These are phyloP conservation scores for Dermochelys coriacea DNA, from an alignment of 2,797 vertebrate species.

Conservation along the genomic window DNA sequence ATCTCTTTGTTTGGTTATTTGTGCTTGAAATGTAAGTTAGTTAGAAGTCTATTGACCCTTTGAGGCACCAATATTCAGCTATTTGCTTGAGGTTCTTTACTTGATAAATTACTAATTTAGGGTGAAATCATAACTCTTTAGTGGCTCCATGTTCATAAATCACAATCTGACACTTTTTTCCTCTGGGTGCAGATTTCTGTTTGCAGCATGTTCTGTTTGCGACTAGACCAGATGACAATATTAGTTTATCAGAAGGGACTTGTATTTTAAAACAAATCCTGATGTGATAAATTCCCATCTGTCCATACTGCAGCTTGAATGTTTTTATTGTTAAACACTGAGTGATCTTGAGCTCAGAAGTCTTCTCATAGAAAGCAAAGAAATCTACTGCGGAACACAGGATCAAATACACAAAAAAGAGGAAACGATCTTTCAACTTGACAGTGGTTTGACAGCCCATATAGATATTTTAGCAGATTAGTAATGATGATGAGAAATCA, in stretches of 20 bases:
- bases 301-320: constrained; percentile 44
- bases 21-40: constrained; percentile 69
- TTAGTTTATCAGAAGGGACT: constrained; percentile 72
- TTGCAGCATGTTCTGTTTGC: constrained; percentile 55
- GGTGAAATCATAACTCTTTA: constrained; percentile 76
- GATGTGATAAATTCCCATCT: constrained; percentile 62
- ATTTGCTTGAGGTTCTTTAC: constrained; percentile 75
- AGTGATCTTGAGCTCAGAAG: constrained; percentile 42
- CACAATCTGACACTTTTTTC: constrained; percentile 71
- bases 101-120: constrained; percentile 79
- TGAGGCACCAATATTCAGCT: constrained; percentile 71
- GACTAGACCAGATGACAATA: constrained; percentile 75
- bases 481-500: constrained; percentile 37
- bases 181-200: constrained; percentile 68
- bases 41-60: constrained; percentile 69
- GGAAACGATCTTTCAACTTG: constrained; percentile 15
- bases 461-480: constrained; percentile 37
- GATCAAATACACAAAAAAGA: constrained; percentile 27
- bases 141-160: constrained; percentile 75
- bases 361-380: constrained; percentile 10
- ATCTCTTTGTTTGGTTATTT: constrained; percentile 62
- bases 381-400: constrained; percentile 31
- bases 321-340: constrained; percentile 39
- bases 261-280: constrained; percentile 72
- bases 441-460: constrained; percentile 11